A percentile compares a stretch with the other conserved stretches of the same genome.
Evolutionary conservation across 1,140 invertebrate species (phyloP).

Genomic region (Papilio polytes): DNA sequence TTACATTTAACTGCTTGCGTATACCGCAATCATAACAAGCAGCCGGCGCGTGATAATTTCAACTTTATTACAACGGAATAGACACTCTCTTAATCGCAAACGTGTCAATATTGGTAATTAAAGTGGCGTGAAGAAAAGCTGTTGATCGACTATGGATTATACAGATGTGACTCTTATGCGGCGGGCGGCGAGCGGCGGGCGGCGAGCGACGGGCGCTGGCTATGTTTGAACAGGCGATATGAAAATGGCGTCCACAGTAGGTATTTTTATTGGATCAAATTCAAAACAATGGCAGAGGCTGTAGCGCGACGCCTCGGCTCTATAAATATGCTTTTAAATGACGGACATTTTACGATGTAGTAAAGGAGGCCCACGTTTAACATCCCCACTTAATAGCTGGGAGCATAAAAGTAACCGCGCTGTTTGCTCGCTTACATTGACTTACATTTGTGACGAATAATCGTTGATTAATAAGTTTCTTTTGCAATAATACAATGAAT

Average conservation of each 20-base stretch:
- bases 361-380: constrained; percentile 44
- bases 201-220: neutral
- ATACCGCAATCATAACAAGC: constrained; percentile 44
- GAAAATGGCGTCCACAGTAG: constrained; percentile 55
- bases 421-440: constrained; percentile 20
- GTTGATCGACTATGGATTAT: constrained; percentile 3
- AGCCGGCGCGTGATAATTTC: constrained; percentile 40
- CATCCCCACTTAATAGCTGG: constrained; percentile 45
- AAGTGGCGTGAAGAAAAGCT: constrained; percentile 6
- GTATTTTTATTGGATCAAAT: constrained; percentile 60
- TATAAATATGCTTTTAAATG: constrained; percentile 48
- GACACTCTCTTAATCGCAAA: constrained; percentile 6
- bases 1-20: constrained; percentile 51
- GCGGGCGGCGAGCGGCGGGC: neutral
- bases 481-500: neutral
- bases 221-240: constrained; percentile 48
- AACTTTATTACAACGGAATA: constrained; percentile 44
- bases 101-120: constrained; percentile 30
- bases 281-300: constrained; percentile 56
- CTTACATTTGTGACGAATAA: constrained; percentile 6
- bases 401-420: constrained; percentile 35
- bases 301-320: constrained; percentile 45
- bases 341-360: constrained; percentile 46
- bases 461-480: neutral
- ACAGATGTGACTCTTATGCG: constrained; percentile 29